phyloP scores from a whole-genome alignment of 1,140 invertebrate species.

The Drosophila paulistorum region DNA sequence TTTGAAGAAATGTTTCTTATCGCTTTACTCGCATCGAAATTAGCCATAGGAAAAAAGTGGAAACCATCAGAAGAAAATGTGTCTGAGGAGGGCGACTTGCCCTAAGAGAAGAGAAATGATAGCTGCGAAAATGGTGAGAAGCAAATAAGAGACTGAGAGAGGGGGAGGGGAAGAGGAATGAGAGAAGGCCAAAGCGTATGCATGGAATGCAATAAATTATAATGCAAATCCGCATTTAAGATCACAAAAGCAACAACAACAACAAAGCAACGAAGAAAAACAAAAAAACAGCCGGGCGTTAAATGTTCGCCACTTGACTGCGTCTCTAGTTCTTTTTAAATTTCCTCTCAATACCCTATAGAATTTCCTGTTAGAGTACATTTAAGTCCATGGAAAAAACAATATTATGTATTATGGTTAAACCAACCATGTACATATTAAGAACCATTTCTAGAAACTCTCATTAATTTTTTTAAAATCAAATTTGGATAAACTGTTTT shows the following conservation, averaged over 20 bases:
- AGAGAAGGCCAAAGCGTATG: conserved; percentile 46
- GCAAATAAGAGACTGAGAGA: too few relatives aligned
- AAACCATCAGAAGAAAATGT: conserved; percentile 5
- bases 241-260: conserved; percentile 68
- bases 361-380: too few relatives aligned
- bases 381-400: too few relatives aligned
- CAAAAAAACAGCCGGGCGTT: conserved; percentile 49
- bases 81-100: conserved; percentile 1
- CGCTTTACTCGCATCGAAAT: conserved; percentile 60
- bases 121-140: background rate
- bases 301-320: conserved; percentile 63
- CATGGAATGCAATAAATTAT: conserved; percentile 75
- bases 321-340: conserved; percentile 19
- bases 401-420: too few relatives aligned
- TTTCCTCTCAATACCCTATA: background rate
- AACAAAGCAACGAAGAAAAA: conserved; percentile 32
- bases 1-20: conserved; percentile 62
- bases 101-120: background rate
- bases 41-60: conserved; percentile 47
- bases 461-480: too few relatives aligned
- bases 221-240: conserved; percentile 67
- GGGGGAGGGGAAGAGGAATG: background rate
- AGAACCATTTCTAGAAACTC: too few relatives aligned
- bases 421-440: too few relatives aligned
- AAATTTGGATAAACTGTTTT: too few relatives aligned